Evolutionary conservation across 2,113 vertebrate species (phyloP).

Genomic region (Odocoileus virginianus): DNA sequence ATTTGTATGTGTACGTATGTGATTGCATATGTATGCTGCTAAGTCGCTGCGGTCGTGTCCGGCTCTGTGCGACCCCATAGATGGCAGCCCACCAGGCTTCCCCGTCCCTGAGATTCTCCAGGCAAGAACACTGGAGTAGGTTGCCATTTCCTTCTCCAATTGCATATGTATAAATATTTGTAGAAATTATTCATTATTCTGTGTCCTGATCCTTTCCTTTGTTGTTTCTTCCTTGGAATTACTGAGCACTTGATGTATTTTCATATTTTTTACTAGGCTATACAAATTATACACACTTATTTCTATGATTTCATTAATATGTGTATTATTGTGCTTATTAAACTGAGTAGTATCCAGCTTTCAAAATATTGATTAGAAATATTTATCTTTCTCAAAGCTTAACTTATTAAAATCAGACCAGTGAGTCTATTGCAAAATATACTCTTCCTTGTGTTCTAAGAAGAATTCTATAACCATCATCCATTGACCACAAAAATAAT

Average conservation of each 20-base stretch:
- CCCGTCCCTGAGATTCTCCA: background rate
- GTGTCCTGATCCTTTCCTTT: background rate
- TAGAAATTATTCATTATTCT: background rate
- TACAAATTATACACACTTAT: background rate
- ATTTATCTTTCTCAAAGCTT: background rate
- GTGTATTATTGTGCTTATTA: background rate
- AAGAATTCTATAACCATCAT: background rate
- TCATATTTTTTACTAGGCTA: background rate
- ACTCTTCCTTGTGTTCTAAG: background rate
- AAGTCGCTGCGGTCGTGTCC: background rate
- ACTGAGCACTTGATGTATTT: background rate
- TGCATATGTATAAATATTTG: background rate
- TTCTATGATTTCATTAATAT: background rate
- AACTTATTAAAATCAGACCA: background rate
- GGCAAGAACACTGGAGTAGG: background rate
- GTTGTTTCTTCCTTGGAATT: background rate
- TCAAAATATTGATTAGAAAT: conserved; percentile 4
- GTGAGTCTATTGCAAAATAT: background rate
- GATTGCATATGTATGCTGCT: background rate
- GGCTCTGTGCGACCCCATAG: background rate
- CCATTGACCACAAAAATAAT: background rate
- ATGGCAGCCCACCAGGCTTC: fast-evolving
- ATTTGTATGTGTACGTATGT: background rate
- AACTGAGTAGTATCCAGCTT: background rate
- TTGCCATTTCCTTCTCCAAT: background rate